Evolutionary conservation across 2,113 vertebrate genomes (phyloP).

Genomic region (Anolis carolinensis): DNA sequence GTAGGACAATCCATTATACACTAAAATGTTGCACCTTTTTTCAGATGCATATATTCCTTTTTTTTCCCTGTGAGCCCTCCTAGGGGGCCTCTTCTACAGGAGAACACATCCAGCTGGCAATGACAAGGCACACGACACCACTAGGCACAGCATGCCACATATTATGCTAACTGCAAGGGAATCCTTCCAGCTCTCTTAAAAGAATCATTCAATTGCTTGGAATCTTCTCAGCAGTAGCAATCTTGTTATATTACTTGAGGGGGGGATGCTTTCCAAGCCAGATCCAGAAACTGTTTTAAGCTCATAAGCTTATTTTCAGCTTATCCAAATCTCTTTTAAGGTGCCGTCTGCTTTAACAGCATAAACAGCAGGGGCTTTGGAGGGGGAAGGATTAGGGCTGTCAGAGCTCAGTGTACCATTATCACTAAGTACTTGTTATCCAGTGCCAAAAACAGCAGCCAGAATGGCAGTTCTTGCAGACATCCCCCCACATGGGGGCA

Average conservation of each 20-base stretch:
- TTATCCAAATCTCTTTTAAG: conserved; percentile 28
- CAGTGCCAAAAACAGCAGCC: not conserved
- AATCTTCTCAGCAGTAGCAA: not conserved
- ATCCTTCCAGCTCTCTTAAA: not conserved
- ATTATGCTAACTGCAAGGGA: not conserved
- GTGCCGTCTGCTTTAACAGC: conserved; percentile 1
- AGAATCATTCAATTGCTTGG: not conserved
- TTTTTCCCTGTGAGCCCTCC: no score
- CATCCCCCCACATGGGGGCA: no score
- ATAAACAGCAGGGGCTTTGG: not conserved
- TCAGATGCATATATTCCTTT: no score
- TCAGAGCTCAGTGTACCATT: not conserved
- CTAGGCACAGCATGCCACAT: not conserved
- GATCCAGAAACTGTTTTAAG: not conserved
- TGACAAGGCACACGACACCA: not conserved
- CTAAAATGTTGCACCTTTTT: no score
- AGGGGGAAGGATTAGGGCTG: not conserved
- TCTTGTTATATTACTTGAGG: not conserved
- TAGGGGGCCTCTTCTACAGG: not conserved
- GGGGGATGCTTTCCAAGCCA: not conserved
- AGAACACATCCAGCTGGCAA: not conserved
- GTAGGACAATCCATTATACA: no score
- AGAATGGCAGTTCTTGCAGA: not conserved
- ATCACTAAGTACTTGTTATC: not conserved
- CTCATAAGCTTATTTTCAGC: conserved; percentile 5